Evolutionary conservation across 2,113 vertebrate genomes (phyloP).

Genomic region (Hemicordylus capensis): DNA sequence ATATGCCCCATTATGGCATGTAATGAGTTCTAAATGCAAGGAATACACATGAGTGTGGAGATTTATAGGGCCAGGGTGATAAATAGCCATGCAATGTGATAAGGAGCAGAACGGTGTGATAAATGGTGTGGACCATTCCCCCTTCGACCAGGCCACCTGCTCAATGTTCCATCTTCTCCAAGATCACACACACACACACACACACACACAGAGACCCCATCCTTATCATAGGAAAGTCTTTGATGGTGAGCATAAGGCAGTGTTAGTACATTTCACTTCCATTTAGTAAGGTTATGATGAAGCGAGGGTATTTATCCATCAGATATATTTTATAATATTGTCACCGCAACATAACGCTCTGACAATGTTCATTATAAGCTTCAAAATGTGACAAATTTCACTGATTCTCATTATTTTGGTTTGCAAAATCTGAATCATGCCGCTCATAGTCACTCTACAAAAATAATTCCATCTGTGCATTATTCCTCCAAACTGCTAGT

Average conservation of each 20-base stretch:
- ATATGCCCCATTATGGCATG: neutral
- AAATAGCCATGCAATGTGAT: constrained; percentile 22
- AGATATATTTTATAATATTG: neutral
- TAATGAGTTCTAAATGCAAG: neutral
- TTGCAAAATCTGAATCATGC: neutral
- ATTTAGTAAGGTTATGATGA: neutral
- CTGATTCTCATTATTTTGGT: neutral
- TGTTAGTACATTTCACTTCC: neutral
- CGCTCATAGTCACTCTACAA: neutral
- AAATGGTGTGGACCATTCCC: constrained; percentile 32
- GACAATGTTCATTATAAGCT: neutral
- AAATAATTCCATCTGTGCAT: neutral
- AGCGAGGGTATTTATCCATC: neutral
- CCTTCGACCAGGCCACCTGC: constrained; percentile 35
- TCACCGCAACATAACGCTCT: neutral
- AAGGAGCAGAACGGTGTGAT: constrained; percentile 23
- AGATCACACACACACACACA: neutral
- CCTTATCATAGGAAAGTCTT: neutral
- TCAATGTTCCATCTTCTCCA: constrained; percentile 30
- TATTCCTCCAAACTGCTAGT: neutral
- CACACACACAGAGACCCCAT: neutral
- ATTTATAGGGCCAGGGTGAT: constrained; percentile 30
- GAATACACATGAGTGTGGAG: neutral
- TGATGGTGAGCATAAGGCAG: neutral
- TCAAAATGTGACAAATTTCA: constrained; percentile 2